Percentiles rank a stretch among this genome's conserved stretches.
Evolutionary conservation across 2,797 vertebrate genomes (phyloP).

Genomic region (Apogon talboti): DNA sequence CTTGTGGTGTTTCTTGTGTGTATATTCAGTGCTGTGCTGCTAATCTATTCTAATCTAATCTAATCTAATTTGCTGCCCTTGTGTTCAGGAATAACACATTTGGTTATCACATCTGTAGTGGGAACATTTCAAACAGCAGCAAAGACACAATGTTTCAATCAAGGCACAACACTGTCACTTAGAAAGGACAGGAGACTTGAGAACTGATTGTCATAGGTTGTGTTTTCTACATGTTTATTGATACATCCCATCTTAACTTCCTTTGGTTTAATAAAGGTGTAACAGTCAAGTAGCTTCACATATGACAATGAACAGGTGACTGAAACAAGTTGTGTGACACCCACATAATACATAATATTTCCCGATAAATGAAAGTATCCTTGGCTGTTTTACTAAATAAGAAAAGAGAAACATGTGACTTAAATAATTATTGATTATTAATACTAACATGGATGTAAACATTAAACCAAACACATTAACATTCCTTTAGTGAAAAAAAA

Average conservation of each 20-base stretch:
- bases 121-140: not conserved
- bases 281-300: slow-evolving; percentile 75
- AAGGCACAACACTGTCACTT: not conserved
- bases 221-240: slow-evolving; percentile 54
- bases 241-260: slow-evolving; percentile 29
- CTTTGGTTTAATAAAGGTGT: slow-evolving; percentile 74
- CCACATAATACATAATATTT: slow-evolving; percentile 35
- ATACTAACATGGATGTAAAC: not conserved
- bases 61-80: slow-evolving; percentile 44
- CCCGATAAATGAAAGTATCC: slow-evolving; percentile 50
- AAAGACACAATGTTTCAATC: slow-evolving; percentile 14
- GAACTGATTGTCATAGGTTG: slow-evolving; percentile 10
- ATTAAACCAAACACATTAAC: not conserved
- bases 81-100: not conserved
- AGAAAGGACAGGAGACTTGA: slow-evolving; percentile 1
- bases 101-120: not conserved
- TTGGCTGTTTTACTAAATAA: slow-evolving; percentile 65
- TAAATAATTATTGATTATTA: not conserved
- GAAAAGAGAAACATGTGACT: not conserved
- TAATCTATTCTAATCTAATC: too few species aligned
- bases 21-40: too few species aligned
- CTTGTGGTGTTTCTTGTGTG: too few species aligned
- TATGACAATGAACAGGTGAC: slow-evolving; percentile 25
- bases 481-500: slow-evolving; percentile 10
- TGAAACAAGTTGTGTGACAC: slow-evolving; percentile 3